Percentiles rank a stretch among this genome's conserved stretches.
phyloP scores from a whole-genome alignment of 2,888 invertebrate genomes.

The Anticlea derivata region DNA sequence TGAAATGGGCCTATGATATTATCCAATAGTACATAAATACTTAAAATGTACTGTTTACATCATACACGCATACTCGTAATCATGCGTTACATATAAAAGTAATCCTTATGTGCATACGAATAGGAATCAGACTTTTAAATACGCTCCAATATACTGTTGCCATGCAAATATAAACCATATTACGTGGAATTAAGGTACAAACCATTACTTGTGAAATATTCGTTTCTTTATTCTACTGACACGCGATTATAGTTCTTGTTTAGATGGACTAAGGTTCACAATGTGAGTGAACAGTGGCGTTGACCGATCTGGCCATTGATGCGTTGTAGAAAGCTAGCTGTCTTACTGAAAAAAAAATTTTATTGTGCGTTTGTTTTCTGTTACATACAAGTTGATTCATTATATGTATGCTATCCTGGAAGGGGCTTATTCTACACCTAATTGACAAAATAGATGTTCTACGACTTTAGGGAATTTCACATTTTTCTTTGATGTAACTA shows the following conservation, averaged over 20 bases:
- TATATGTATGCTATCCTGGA: too few species aligned
- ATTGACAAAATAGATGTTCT: too few species aligned
- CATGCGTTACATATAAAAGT: constrained; percentile 7
- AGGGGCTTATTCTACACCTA: too few species aligned
- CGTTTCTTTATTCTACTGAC: background rate
- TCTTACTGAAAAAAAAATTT: constrained; percentile 10
- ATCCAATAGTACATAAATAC: too few species aligned
- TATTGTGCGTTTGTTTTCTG: constrained; percentile 9
- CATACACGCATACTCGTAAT: background rate
- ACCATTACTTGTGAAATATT: too few species aligned
- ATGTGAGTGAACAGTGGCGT: constrained; percentile 24
- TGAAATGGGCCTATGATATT: too few species aligned
- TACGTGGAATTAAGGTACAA: too few species aligned
- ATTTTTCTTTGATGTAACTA: too few species aligned
- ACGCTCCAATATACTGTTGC: background rate
- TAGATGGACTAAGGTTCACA: background rate
- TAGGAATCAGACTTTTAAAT: background rate
- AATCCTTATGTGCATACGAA: constrained; percentile 1
- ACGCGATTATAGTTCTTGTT: constrained; percentile 1
- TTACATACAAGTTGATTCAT: too few species aligned
- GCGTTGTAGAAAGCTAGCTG: constrained; percentile 38
- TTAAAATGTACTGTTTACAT: too few species aligned
- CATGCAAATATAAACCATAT: constrained; percentile 4
- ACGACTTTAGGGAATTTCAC: too few species aligned
- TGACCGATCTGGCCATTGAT: constrained; percentile 46